Base-by-base conservation (phyloP, 53 echinoderm and acorn worm species). In the Apostichopus leukothele region DNA sequence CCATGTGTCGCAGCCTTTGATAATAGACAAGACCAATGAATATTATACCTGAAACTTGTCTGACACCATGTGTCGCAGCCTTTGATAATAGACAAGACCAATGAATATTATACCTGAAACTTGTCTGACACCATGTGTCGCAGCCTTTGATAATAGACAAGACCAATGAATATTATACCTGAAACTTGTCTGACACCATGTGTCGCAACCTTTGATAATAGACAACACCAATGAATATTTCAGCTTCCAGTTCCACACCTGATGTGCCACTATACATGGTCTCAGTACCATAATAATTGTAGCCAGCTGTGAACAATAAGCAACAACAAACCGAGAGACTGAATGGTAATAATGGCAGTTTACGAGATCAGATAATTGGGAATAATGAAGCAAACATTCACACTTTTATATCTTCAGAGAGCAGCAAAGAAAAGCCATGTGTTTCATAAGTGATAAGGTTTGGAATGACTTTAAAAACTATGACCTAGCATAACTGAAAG, bases 71-170 rank as follows among this genome's bases (percentile, higher is more conserved):
- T n/a, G n/a, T n/a, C n/a, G n/a, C n/a, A n/a, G n/a, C n/a, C n/a
- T n/a, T n/a, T n/a, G n/a, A n/a, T n/a, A n/a, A n/a, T n/a, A n/a
- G n/a, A n/a, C n/a, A n/a, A n/a, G n/a, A n/a, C n/a, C n/a, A n/a
- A n/a, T n/a, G n/a, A n/a, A n/a, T n/a, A n/a, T n/a, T n/a, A n/a
- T n/a, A n/a, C n/a, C n/a, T n/a, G n/a, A n/a, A n/a, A n/a, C n/a
- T n/a, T n/a, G n/a, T n/a, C n/a, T n/a, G n/a, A n/a, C n/a, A n/a
- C 98, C 98, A 97, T 97, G 84, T 97, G 98, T 80, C 98, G 91
- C 4, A 97, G 98, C 86, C 98, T 86, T 87, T 97, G 98, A 84
- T 97, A 97, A 88, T 97, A 97, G 50, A 97, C 98, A 23, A 97
- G 92, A 20, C 98, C 98, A 78, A 97, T 90, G 86, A 97, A 97